Conservation (phyloP, 2,888 invertebrate species). For the Heliconius cydno region DNA sequence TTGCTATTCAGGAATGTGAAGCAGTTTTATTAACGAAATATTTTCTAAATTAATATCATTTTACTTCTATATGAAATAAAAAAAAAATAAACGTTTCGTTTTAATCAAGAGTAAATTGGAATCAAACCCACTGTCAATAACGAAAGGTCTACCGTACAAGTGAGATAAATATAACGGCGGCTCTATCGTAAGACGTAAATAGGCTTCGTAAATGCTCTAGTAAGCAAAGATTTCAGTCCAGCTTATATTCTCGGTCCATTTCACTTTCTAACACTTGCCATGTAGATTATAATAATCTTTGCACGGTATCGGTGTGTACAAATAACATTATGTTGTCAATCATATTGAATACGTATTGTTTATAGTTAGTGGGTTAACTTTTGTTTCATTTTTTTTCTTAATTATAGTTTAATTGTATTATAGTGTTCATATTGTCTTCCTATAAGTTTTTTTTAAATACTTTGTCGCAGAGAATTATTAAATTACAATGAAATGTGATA, state of each 20-base stretch:
- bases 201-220: slow-evolving; percentile 44
- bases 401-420: not conserved
- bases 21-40: not conserved
- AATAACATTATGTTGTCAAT: slow-evolving; percentile 16
- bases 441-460: not conserved
- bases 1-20: not conserved
- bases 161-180: slow-evolving; percentile 45
- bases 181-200: slow-evolving; percentile 46
- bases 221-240: slow-evolving; percentile 45
- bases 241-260: slow-evolving; percentile 46
- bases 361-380: not conserved
- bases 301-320: not conserved
- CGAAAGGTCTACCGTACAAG: slow-evolving; percentile 32
- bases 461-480: not conserved
- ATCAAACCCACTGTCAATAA: slow-evolving; percentile 26
- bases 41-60: no score
- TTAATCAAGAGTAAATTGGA: not conserved
- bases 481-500: not conserved
- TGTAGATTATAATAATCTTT: slow-evolving; percentile 29
- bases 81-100: not conserved
- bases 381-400: not conserved
- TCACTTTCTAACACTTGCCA: slow-evolving; percentile 47
- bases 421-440: not conserved
- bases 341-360: not conserved
- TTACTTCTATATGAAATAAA: not conserved